These are phyloP conservation scores for Platycheirus albimanus DNA, from an alignment of 2,888 invertebrate species.

Conservation along the genomic window DNA sequence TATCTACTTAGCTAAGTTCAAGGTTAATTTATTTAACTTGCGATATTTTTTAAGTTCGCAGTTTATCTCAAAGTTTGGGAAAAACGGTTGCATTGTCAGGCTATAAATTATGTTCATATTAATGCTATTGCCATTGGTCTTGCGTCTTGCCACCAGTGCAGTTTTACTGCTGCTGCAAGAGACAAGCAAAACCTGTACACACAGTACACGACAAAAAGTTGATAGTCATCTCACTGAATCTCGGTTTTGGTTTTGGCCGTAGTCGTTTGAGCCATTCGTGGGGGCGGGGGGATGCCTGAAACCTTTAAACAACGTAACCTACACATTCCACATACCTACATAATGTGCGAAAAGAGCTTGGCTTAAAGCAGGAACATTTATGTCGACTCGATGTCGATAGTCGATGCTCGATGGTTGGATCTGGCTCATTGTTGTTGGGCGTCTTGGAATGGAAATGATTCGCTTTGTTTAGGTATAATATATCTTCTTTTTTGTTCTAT, in stretches of 20 bases:
- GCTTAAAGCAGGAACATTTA: background rate
- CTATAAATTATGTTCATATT: constrained; percentile 13
- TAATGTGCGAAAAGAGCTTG: constrained; percentile 26
- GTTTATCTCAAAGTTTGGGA: background rate
- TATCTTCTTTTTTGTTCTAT: constrained; percentile 2
- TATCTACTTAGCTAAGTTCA: constrained; percentile 22
- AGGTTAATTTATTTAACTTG: constrained; percentile 58
- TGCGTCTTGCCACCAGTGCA: constrained; percentile 48
- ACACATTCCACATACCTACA: background rate
- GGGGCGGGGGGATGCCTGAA: background rate
- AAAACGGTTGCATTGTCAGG: constrained; percentile 43
- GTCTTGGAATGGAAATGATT: constrained; percentile 27
- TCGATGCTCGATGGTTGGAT: background rate
- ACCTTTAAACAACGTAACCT: background rate
- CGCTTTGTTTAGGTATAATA: background rate
- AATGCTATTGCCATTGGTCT: too few relatives aligned
- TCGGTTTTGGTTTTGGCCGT: constrained; percentile 16
- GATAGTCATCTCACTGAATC: constrained; percentile 51
- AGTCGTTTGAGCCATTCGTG: background rate
- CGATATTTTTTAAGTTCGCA: constrained; percentile 13
- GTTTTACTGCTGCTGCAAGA: background rate
- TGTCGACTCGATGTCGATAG: too few relatives aligned
- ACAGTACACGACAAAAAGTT: constrained; percentile 42
- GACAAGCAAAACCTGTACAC: constrained; percentile 49
- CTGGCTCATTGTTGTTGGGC: constrained; percentile 5